Base-by-base conservation (phyloP, 1,140 invertebrate genomes). In the Sycophaga agraensis region DNA sequence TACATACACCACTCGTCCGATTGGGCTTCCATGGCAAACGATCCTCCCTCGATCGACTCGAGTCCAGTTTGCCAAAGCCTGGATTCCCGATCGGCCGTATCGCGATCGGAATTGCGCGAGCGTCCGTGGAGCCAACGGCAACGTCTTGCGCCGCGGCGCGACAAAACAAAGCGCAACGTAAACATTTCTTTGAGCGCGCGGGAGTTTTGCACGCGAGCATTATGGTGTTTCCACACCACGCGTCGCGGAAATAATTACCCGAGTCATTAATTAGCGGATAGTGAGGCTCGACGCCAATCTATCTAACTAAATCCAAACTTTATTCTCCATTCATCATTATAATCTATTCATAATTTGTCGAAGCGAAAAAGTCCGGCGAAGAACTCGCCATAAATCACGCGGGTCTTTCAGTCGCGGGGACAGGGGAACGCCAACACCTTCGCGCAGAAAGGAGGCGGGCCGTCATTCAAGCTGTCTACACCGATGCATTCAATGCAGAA, bases 371-470 rank as follows among this genome's bases (percentile, higher is more conserved):
- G 4, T 17, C 12, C 17, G n/a, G 26, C 24, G 26, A 31, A 51
- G 37, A 43, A 40, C 16, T 31, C 5, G 39, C 5, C 26, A 43
- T 51, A 51, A 59, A 51, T 51, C 57, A 35, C 46, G 22, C 12
- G 16, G 1, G 17, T 34, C 57, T 42, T 19, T 51, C 7, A 9
- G 11, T 21, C 22, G 39, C 19, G 37, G 28, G 24, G 16, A 34
- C 1, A n/a, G 17, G 12, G 37, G 46, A 60, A 21, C 31, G 24
- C 26, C 58, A 19, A 53, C 28, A 45, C 17, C 58, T 60, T 43
- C 22, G 58, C 22, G 58, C 37, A 53, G 45, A 46, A 53, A 45
- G 40, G n/a, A 51, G 56, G 45, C 57, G 58, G 58, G 34, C 12
- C 50, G 59, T 46, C 59, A 43, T 54, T 54, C 50, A 48, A 39